Base-by-base conservation (phyloP, 2,888 invertebrate genomes). In the Neocrepidodera transversa region DNA sequence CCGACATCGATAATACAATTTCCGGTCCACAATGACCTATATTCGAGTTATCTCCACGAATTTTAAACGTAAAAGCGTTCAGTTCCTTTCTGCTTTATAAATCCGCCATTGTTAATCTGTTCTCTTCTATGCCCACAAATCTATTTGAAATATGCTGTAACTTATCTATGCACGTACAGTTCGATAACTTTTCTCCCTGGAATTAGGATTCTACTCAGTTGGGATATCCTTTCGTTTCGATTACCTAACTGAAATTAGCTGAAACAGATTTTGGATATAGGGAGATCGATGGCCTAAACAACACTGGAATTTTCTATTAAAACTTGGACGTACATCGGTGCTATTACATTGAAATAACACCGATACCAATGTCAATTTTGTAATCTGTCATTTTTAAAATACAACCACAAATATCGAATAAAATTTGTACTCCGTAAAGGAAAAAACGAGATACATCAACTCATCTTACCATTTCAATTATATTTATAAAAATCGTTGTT, bases 1-100 rank as follows among this genome's bases (percentile, higher is more conserved):
- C 58, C 63, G 58, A 58, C 63, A 63, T 60, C 63, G 63, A 63
- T 63, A 63, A 58, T 58, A 52, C 58, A 55, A 60, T 60, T 63
- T 63, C 63, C 60, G 60, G 45, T 56, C 55, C 40, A 40, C 51
- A 52, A 50, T 58, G 56, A 56, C 63, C 63, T 53, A 60, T 60
- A 51, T 60, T 55, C 58, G 28, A 55, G 60, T 63, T 60, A 63
- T 63, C 63, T 58, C 52, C 42, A 56, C 56, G 60, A 52, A 63
- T 60, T 63, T 38, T 55, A 55, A 63, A 63, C 43, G 63, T 54
- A 49, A 53, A 45, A 50, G 50, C 51, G 17, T 45, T 47, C 52
- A 48, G 49, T 56, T 43, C 53, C 55, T 49, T 58, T 55, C 55
- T 30, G 45, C 42, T 58, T 56, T 50, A 60, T 60, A 60, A 58